Base-by-base conservation (phyloP, 2,113 vertebrate species). In the Sisor rabdophorus region DNA sequence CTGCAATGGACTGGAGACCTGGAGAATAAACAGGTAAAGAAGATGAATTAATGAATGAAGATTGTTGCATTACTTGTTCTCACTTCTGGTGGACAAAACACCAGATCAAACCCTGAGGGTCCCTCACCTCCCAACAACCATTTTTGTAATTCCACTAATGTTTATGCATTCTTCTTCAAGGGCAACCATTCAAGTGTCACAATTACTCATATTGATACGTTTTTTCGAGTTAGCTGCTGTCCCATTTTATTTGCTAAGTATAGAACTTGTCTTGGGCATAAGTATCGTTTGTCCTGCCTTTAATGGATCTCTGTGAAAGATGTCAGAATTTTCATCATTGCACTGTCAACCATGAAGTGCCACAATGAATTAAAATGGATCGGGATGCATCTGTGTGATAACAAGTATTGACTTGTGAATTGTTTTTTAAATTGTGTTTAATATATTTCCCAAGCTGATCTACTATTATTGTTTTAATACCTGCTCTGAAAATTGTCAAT, bases 311-410 rank as follows among this genome's bases (percentile, higher is more conserved):
- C 73, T 77, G 19, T 68, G 40, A 65, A 13, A 83, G 73, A 54
- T 53, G 71, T 70, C 80, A 80, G 81, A 80, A 88, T 84, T 87
- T 88, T 86, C 82, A 88, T 91, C 84, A 81, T 59, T 17, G 20
- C 79, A 80, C 78, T 88, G 79, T 82, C 89, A 36, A 88, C 86
- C 86, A 83, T 88, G 89, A 79, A 74, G 77, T 74, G 65, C 2
- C 36, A 64, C 87, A 80, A 80, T 73, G 76, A 12, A 55, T 71
- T 8, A 24, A 68, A 68, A 68, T 69, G 26, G 28, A 28, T 52
- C 24, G 6, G 47, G 53, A 40, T 5, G 20, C n/a, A 19, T 58
- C 16, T 17, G 17, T 58, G 2, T 40, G 70, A 72, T 44, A 11
- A 24, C 5, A 32, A 58, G n/a, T 26, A 44, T 22, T 58, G 70